Percentiles rank a stretch among this genome's conserved stretches.
phyloP scores from a whole-genome alignment of 35 echinoderm and acorn worm genomes.

The Strongylocentrotus purpuratus region DNA sequence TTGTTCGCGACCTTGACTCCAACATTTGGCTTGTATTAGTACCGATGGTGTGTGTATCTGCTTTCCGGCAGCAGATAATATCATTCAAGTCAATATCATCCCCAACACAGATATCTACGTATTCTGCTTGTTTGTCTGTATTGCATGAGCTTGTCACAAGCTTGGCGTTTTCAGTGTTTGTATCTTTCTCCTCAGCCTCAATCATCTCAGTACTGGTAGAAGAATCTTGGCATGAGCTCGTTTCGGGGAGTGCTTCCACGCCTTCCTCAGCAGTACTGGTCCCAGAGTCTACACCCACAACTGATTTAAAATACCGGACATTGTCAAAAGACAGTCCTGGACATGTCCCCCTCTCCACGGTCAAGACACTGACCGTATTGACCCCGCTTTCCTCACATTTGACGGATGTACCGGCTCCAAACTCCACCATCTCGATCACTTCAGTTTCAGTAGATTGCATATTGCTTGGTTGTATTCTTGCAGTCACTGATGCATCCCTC shows the following conservation, averaged over 20 bases:
- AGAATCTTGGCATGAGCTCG: conserved; percentile 4
- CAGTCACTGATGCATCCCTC: background rate
- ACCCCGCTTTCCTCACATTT: conserved; percentile 50
- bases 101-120: background rate
- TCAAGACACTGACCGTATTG: conserved; percentile 17
- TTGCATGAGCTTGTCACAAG: conserved; percentile 14
- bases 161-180: conserved; percentile 44
- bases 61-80: conserved; percentile 53
- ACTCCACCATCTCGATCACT: conserved; percentile 43
- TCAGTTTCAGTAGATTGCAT: conserved; percentile 36
- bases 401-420: conserved; percentile 21
- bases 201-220: conserved; percentile 36
- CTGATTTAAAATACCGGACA: background rate
- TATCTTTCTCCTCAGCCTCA: background rate
- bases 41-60: conserved; percentile 39
- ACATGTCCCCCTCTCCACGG: conserved; percentile 28
- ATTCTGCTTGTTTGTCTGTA: conserved; percentile 36
- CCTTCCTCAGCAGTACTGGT: conserved; percentile 27
- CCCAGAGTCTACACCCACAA: conserved; percentile 9
- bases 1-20: background rate
- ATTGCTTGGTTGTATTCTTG: conserved; percentile 47
- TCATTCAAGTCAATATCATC: conserved; percentile 46
- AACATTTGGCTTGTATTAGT: conserved; percentile 39
- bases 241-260: background rate
- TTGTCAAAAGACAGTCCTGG: conserved; percentile 26